Base-by-base conservation (phyloP, 2,888 invertebrate species). In the Meta bourneti region DNA sequence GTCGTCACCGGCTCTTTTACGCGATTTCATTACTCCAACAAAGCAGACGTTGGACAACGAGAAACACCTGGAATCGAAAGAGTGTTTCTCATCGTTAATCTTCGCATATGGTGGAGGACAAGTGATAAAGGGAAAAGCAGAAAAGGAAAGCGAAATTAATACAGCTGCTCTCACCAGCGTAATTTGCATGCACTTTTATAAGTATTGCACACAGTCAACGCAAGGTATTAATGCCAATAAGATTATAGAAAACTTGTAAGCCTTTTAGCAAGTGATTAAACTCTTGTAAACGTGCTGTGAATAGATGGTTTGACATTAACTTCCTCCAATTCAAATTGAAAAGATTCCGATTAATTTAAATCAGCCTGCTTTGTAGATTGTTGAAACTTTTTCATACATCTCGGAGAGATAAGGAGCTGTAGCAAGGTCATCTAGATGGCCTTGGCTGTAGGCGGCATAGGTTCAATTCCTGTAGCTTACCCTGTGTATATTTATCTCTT, bases 1-100 rank as follows among this genome's bases (percentile, higher is more conserved):
- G 54, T 48, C 61, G 61, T 16, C 77, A 77, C 52, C 19, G 4
- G n/a, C 77, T 52, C 19, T 51, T 82, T 82, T 34, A 34, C 51
- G 81, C 70, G 71, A 49, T 75, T 75, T 75, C 75, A 52, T 54
- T 75, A 75, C 19, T 61, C 74, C 61, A 78, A 52, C 78, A 20
- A 16, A 16, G 61, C 61, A 61, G 9, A 61, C 61, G 34, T 13
- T 16, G 51, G 16, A 48, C 70, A 70, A 75, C 61, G 48, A 52
- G 84, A 61, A 61, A 16, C 84, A 84, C 54, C 84, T 84, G 84
- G 79, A 61, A 16, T 49, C 49, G 77, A 77, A 49, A 16, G 48
- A 71, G 7, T 61, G n/a, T 34, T 84, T 84, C 84, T 34, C 84
- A 84, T 61, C 84, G 84, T 84, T 75, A 48, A 84, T 75, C 84